These are phyloP conservation scores for Apodemia duryi DNA, from an alignment of 2,888 invertebrate genomes.

Conservation along the genomic window DNA sequence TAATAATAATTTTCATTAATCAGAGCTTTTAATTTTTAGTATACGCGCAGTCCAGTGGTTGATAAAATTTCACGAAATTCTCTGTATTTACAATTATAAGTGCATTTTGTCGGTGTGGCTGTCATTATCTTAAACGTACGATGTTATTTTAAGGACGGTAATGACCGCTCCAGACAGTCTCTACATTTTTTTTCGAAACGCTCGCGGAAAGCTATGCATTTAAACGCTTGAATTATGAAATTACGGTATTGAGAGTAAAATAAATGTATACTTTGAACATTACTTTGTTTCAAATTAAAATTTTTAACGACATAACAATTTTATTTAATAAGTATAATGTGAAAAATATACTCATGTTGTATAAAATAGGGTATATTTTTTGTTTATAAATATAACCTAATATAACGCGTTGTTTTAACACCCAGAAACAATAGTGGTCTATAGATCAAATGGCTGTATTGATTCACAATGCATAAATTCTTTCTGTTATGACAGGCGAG, in stretches of 20 bases:
- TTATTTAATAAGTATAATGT: conserved; percentile 17
- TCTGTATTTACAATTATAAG: conserved; percentile 76
- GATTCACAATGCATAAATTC: conserved; percentile 77
- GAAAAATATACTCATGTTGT: background rate
- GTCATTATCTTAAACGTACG: conserved; percentile 79
- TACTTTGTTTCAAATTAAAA: conserved; percentile 23
- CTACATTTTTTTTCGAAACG: conserved; percentile 57
- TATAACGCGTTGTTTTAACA: conserved; percentile 66
- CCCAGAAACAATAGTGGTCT: conserved; percentile 68
- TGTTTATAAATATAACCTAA: conserved; percentile 58
- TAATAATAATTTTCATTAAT: conserved; percentile 19
- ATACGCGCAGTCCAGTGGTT: background rate
- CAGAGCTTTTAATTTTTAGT: background rate
- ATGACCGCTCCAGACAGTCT: conserved; percentile 66
- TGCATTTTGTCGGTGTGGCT: conserved; percentile 76
- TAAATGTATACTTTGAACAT: conserved; percentile 22
- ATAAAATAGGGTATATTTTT: conserved; percentile 52
- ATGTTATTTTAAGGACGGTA: conserved; percentile 78
- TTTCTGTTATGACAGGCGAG: conserved; percentile 77
- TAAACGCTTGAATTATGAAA: conserved; percentile 79
- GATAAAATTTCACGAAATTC: conserved; percentile 74
- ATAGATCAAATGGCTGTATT: conserved; percentile 73
- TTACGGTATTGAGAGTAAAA: conserved; percentile 75
- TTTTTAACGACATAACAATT: conserved; percentile 13
- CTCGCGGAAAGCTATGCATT: conserved; percentile 78